Evolutionary conservation across 92 coral and sea anemone genomes (phyloP).

Genomic region (Pocillopora grandis): DNA sequence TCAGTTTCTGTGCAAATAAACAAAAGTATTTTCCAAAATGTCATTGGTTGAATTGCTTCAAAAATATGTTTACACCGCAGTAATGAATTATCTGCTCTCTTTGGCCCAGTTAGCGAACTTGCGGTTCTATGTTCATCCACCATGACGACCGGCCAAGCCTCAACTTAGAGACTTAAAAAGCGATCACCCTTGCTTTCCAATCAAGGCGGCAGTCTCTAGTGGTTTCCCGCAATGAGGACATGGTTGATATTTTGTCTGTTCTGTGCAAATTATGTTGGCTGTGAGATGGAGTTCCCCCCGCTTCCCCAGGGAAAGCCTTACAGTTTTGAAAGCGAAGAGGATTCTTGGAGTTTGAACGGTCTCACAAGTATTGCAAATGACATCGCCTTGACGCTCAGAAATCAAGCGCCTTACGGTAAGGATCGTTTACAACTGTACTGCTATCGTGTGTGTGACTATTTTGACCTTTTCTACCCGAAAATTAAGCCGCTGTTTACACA

Average conservation of each 20-base stretch:
- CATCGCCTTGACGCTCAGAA: constrained; percentile 52
- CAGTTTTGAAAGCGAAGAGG: constrained; percentile 35
- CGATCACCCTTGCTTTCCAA: background rate
- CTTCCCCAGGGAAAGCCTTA: constrained; percentile 48
- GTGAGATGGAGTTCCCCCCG: background rate
- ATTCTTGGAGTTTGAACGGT: constrained; percentile 37
- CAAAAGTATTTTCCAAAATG: background rate
- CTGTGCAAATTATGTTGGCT: background rate
- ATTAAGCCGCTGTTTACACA: too few species aligned
- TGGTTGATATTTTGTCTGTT: background rate
- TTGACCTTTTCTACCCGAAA: too few species aligned
- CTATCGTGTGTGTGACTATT: background rate
- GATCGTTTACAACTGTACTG: background rate
- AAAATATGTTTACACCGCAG: background rate
- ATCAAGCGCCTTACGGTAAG: constrained; percentile 72
- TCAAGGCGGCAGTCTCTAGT: background rate
- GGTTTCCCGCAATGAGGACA: background rate
- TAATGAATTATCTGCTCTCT: too few species aligned
- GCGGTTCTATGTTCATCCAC: background rate
- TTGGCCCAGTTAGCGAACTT: background rate
- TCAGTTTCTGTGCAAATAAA: background rate
- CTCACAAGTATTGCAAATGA: constrained; percentile 57
- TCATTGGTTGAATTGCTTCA: background rate
- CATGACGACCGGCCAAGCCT: background rate
- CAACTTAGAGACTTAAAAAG: background rate